Base-by-base conservation (phyloP, 2,113 vertebrate genomes). In the Scortum barcoo region DNA sequence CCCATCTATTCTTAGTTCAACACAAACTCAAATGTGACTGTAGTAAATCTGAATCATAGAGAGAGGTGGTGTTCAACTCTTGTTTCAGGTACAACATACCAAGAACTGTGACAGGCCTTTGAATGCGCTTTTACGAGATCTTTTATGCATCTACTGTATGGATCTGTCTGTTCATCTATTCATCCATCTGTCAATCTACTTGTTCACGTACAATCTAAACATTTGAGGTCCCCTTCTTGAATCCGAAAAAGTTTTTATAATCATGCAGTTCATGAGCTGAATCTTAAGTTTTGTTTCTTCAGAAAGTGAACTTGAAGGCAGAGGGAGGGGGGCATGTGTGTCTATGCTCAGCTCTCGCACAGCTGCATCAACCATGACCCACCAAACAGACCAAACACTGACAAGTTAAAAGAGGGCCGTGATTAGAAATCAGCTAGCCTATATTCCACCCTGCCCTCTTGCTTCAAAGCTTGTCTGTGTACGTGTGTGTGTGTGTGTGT, bases 361-460 rank as follows among this genome's bases (percentile, higher is more conserved):
- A 90, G 90, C 88, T 89, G 93, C 89, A 81, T 72, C 74, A 66
- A 75, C 88, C 79, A 66, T 38, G 33, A 58, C 62, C 74, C 78
- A 88, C 67, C 75, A 86, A 79, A 78, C 26, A 77, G 80, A 90
- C 79, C 86, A 84, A 92, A 85, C 51, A 80, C 71, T 70, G 76
- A 68, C 73, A 81, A 84, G 81, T 86, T 89, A 79, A 84, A 89
- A 88, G 80, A 79, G 46, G 48, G 62, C 74, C 72, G 81, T 87
- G 86, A 93, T 91, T 91, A 91, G 73, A 90, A 91, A 88, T 90
- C 88, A 90, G 66, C 51, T 66, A 72, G 70, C 50, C 79, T 84
- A 22, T 86, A 78, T 90, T 90, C 80, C 62, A 76, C 80, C 78
- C 82, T 60, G 67, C 79, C 67, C 68, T 80, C 57, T 58, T 80